Conservation (phyloP, 2,888 invertebrate species). For the Andrena camellia region DNA sequence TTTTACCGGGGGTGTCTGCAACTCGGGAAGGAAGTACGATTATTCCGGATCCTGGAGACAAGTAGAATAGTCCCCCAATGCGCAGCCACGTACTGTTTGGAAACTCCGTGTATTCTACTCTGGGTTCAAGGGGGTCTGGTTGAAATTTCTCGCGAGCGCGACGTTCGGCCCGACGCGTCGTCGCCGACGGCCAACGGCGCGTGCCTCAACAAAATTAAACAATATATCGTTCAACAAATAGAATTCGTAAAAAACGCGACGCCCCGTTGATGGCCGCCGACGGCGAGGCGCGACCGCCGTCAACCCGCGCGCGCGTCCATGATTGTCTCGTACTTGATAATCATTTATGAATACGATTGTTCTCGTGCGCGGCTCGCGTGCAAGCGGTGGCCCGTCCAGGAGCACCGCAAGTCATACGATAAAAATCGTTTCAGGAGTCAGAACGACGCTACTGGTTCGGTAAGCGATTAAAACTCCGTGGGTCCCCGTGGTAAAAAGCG, state of each 20-base stretch:
- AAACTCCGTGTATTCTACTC: background rate
- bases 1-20: too few relatives aligned
- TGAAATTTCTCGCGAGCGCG: slow-evolving; percentile 58
- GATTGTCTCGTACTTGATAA: slow-evolving; percentile 72
- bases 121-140: background rate
- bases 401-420: background rate
- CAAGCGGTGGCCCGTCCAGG: slow-evolving; percentile 26
- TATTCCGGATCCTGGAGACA: too few relatives aligned
- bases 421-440: slow-evolving; percentile 14
- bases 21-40: too few relatives aligned
- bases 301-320: slow-evolving; percentile 52
- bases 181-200: slow-evolving; percentile 36
- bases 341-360: slow-evolving; percentile 59
- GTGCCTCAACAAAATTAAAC: slow-evolving; percentile 81
- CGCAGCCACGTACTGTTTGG: background rate
- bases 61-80: background rate
- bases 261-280: slow-evolving; percentile 28
- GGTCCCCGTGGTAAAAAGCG: slow-evolving; percentile 44
- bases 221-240: slow-evolving; percentile 82
- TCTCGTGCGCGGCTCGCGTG: slow-evolving; percentile 15
- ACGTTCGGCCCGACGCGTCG: slow-evolving; percentile 22
- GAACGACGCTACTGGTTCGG: slow-evolving; percentile 21
- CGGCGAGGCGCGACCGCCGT: slow-evolving; percentile 25
- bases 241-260: slow-evolving; percentile 72
- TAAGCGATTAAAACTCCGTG: slow-evolving; percentile 36